Evolutionary conservation across 1,140 invertebrate genomes (phyloP), one percentile per base, ranked within the genome.

Genomic region (Hyphantria cunea): DNA sequence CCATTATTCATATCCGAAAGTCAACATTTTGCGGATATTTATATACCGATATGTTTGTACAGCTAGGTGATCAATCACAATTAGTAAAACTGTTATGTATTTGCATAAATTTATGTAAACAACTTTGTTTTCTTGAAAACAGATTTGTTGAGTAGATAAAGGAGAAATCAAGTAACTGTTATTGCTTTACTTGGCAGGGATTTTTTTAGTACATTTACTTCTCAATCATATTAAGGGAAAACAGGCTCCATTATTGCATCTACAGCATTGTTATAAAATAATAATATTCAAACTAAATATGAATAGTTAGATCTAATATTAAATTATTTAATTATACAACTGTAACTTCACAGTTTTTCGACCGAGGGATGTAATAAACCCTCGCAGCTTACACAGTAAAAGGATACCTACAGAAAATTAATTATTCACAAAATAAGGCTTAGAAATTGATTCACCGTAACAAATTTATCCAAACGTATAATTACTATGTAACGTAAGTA

Each of bases 401-500:
- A 4, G 34, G 34, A 37, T 37, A 37, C 37, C 39, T 54, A 37
- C 44, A 45, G 14, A 56, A 58, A 49, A 49, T 39, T 58, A 49
- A 58, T 49, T 48, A 49, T 49, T 13, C 44, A 6, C 33, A 49
- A 50, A 51, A 60, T 13, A 31, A 33, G 25, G 9, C 25, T 9
- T 13, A n/a, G 31, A 31, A 14, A 54, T 10, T 44, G 55, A 49
- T n/a, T 59, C 42, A 44, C 58, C 49, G 55, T 45, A 64, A 64
- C 47, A 42, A 59, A 45, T 47, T 50, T 47, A 61, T 25, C 51
- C 45, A 55, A 65, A 58, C 55, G 55, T 58, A 58, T 58, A 58
- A 58, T 58, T 58, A 58, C 45, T 68, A 76, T 68, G 55, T 70
- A 72, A 50, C 44, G 41, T 48, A 48, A 51, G 50, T 66, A 68